phyloP scores from a whole-genome alignment of 92 coral and sea anemone species.

The Actinernus sp. region DNA sequence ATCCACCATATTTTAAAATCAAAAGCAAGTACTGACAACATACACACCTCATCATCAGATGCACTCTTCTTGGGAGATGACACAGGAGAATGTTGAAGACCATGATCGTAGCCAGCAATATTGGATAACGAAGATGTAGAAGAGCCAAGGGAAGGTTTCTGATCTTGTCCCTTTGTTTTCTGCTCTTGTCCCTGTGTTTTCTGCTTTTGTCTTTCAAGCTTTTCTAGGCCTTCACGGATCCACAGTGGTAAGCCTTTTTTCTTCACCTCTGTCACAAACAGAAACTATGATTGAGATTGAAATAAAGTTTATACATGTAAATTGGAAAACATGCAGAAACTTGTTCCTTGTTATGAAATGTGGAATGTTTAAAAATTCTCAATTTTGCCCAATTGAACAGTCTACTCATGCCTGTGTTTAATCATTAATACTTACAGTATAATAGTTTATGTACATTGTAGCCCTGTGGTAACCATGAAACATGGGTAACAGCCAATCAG shows the following conservation, averaged over 20 bases:
- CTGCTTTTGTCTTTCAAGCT: constrained; percentile 90
- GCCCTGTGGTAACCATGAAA: too few species aligned
- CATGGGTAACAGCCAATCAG: too few species aligned
- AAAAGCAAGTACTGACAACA: not conserved
- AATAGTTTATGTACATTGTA: too few species aligned
- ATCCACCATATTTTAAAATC: too few species aligned
- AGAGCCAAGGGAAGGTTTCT: constrained; percentile 66
- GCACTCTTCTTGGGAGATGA: constrained; percentile 70
- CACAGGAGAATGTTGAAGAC: constrained; percentile 71
- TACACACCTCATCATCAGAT: constrained; percentile 64
- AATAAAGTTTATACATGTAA: too few species aligned
- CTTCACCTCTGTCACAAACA: constrained; percentile 78
- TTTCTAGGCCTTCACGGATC: constrained; percentile 98
- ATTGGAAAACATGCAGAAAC: too few species aligned
- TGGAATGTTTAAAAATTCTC: too few species aligned
- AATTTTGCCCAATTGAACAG: too few species aligned
- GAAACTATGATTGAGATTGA: not conserved
- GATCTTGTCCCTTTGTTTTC: constrained; percentile 75
- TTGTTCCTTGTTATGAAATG: too few species aligned
- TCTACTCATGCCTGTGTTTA: too few species aligned
- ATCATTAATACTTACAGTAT: too few species aligned
- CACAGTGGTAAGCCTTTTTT: constrained; percentile 94
- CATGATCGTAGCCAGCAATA: constrained; percentile 88
- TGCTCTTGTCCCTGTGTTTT: constrained; percentile 88
- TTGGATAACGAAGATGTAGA: constrained; percentile 70